A percentile compares a stretch with the other conserved stretches of the same genome.
These are phyloP conservation scores for Rotaria socialis DNA, from an alignment of 2,888 invertebrate genomes.

Conservation along the genomic window DNA sequence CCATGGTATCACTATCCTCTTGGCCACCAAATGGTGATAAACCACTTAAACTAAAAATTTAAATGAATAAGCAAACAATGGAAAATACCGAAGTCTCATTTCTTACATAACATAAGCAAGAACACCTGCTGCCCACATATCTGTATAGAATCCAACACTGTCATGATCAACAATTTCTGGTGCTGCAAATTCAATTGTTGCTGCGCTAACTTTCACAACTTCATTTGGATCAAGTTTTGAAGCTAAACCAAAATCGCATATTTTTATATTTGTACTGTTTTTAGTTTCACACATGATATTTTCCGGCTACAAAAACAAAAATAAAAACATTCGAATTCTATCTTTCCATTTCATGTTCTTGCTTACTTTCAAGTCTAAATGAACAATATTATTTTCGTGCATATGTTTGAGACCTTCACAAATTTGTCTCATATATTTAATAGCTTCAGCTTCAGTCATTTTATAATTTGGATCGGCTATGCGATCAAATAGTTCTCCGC, in stretches of 20 bases:
- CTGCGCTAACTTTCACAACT: conserved; percentile 95
- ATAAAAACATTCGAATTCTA: not conserved
- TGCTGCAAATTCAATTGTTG: conserved; percentile 98
- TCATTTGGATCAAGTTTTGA: conserved; percentile 96
- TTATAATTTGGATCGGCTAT: conserved; percentile 95
- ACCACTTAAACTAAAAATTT: conserved; percentile 73
- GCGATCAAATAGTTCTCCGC: conserved; percentile 95
- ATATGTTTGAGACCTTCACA: conserved; percentile 95
- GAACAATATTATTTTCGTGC: conserved; percentile 99
- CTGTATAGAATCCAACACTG: conserved; percentile 98
- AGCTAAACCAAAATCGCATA: conserved; percentile 98
- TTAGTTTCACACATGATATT: conserved; percentile 99
- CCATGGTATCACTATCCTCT: conserved; percentile 92
- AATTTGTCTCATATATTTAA: conserved; percentile 96
- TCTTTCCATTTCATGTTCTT: not conserved
- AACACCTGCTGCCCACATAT: conserved; percentile 99
- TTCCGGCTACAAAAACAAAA: conserved; percentile 67
- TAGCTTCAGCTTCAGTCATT: conserved; percentile 98
- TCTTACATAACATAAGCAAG: conserved; percentile 91
- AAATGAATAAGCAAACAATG: conserved; percentile 9
- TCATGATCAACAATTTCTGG: conserved; percentile 99
- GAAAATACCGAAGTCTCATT: not conserved
- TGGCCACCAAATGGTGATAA: conserved; percentile 97
- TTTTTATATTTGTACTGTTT: conserved; percentile 86
- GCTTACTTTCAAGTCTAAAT: conserved; percentile 69